Evolutionary conservation across 2,113 vertebrate genomes (phyloP).

Genomic region (Ibidorhyncha struthersii): DNA sequence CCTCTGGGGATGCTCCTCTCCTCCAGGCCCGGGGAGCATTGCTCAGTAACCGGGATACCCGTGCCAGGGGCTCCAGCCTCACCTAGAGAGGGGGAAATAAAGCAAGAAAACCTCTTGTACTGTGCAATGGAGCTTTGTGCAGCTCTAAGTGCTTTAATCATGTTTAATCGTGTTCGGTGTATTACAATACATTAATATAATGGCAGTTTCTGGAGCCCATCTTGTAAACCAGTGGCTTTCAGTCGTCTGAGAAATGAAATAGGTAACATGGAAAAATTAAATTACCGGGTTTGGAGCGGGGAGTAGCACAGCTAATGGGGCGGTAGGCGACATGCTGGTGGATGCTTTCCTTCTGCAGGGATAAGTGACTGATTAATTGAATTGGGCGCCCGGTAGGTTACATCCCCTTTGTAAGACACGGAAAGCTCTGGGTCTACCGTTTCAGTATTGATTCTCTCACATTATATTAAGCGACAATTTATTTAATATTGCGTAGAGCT

Average conservation of each 20-base stretch:
- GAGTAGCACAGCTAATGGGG: not conserved
- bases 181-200: not conserved
- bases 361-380: not conserved
- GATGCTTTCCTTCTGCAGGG: not conserved
- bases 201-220: not conserved
- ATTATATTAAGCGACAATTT: rapidly evolving
- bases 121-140: rapidly evolving
- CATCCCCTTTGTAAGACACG: rapidly evolving
- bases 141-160: not conserved
- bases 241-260: not conserved
- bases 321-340: not conserved
- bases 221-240: not conserved
- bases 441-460: not conserved
- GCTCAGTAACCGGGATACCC: not conserved
- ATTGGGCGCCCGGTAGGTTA: rapidly evolving
- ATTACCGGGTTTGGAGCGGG: not conserved
- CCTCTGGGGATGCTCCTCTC: not conserved
- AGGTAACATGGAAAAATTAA: not conserved
- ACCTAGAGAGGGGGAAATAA: rapidly evolving
- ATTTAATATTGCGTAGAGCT: not conserved
- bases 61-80: not conserved
- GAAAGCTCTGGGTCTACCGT: not conserved
- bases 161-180: not conserved
- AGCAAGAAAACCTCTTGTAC: not conserved
- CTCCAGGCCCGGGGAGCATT: not conserved